Conservation (phyloP, 2,797 vertebrate species). For the Rhinoraja longicauda region DNA sequence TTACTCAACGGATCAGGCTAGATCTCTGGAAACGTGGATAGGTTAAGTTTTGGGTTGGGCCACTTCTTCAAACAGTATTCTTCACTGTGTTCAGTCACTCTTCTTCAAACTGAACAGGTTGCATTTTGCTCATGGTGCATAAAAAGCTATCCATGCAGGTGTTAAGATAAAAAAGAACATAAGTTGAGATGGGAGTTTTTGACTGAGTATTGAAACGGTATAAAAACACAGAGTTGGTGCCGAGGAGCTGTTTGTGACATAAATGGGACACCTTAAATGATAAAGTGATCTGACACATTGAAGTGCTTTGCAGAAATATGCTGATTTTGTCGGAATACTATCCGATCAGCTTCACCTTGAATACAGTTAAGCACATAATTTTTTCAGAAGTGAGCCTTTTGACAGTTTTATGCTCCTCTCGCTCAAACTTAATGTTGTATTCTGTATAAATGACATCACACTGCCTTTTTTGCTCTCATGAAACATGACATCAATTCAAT, state of each 20-base stretch:
- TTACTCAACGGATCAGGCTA: no score
- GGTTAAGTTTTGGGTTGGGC: no score
- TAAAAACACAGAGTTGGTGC: neutral
- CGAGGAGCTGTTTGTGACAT: neutral
- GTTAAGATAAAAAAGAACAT: neutral
- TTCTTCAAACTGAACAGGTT: neutral
- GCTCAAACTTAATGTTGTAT: neutral
- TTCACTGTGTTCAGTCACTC: no score
- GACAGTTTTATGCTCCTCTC: conserved; percentile 26
- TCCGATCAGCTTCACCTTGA: neutral
- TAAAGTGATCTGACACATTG: neutral
- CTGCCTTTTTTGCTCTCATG: neutral
- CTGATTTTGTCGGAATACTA: neutral
- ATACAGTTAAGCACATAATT: neutral
- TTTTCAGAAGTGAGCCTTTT: neutral
- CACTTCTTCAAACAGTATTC: no score
- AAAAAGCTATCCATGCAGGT: neutral
- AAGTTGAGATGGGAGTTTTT: neutral
- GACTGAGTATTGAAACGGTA: neutral
- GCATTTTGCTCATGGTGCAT: neutral
- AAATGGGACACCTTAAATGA: neutral
- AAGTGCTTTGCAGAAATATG: neutral
- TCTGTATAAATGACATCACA: neutral
- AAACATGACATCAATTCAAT: conserved; percentile 25
- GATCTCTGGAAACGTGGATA: no score